Evolutionary conservation across 2,888 invertebrate species (phyloP).

Genomic region (Omphaloscelis lunosa): DNA sequence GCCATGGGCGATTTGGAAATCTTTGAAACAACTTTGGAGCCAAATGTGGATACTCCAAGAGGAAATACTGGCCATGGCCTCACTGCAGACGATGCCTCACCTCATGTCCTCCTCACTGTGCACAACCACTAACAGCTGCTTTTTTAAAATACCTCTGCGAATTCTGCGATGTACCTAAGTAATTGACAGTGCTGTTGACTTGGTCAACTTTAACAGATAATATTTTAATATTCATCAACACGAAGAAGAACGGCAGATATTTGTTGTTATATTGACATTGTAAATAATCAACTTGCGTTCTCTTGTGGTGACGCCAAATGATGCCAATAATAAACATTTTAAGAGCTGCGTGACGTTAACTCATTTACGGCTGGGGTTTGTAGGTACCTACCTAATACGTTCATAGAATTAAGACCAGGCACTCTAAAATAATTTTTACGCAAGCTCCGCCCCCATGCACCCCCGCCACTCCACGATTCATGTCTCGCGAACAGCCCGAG

Average conservation of each 20-base stretch:
- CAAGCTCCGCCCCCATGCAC: too few relatives aligned
- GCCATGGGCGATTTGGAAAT: background rate
- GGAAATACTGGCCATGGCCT: background rate
- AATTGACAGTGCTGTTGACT: background rate
- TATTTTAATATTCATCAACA: background rate
- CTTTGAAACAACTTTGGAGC: background rate
- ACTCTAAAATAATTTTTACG: too few relatives aligned
- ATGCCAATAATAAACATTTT: conserved; percentile 54
- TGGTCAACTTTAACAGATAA: background rate
- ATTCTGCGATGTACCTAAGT: background rate
- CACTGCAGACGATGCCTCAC: background rate
- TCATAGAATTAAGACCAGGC: conserved; percentile 84
- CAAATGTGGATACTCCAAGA: background rate
- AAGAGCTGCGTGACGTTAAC: conserved; percentile 72
- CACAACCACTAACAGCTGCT: background rate
- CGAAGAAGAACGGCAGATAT: background rate
- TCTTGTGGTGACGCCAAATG: conserved; percentile 32
- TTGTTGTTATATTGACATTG: conserved; percentile 6
- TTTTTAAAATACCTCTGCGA: background rate
- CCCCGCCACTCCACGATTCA: too few relatives aligned
- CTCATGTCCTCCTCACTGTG: background rate
- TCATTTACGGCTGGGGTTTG: conserved; percentile 75
- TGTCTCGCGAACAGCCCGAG: too few relatives aligned
- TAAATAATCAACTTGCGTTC: conserved; percentile 30
- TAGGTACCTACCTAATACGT: conserved; percentile 74